Percentiles rank a stretch among this genome's conserved stretches.
phyloP scores from a whole-genome alignment of 2,113 vertebrate genomes.

The Amphilophus citrinellus region DNA sequence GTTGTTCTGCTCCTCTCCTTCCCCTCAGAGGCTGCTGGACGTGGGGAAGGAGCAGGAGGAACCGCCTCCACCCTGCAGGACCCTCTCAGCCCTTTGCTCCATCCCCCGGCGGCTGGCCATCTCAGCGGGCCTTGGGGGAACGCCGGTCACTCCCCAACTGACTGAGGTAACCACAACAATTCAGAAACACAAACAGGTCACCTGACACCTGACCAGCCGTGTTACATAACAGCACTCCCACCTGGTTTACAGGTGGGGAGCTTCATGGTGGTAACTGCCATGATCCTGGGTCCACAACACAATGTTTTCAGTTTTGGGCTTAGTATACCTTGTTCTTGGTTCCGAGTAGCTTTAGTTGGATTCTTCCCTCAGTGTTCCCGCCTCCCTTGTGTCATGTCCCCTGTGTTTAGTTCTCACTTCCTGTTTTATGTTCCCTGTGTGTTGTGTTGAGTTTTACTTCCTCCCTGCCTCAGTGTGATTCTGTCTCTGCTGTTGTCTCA shows the following conservation, averaged over 20 bases:
- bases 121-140: constrained; percentile 62
- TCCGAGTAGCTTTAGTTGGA: too few relatives aligned
- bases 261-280: neutral
- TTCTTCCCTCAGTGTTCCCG: too few relatives aligned
- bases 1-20: neutral
- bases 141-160: constrained; percentile 79
- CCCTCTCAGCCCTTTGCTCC: constrained; percentile 32
- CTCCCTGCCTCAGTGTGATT: too few relatives aligned
- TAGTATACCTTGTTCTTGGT: too few relatives aligned
- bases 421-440: too few relatives aligned
- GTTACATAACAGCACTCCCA: neutral
- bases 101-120: constrained; percentile 69
- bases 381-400: too few relatives aligned
- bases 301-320: too few relatives aligned
- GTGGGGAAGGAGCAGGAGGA: constrained; percentile 56
- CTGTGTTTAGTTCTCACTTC: too few relatives aligned
- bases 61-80: constrained; percentile 34
- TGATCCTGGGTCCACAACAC: too few relatives aligned
- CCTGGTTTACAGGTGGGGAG: neutral
- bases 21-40: constrained; percentile 55
- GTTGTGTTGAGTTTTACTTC: too few relatives aligned
- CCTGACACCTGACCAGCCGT: neutral
- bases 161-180: constrained; percentile 57
- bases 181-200: neutral
- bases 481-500: too few relatives aligned